Percentiles rank a stretch among this genome's conserved stretches.
Evolutionary conservation across 2,113 vertebrate species (phyloP).

Genomic region (Elanus axillaris): DNA sequence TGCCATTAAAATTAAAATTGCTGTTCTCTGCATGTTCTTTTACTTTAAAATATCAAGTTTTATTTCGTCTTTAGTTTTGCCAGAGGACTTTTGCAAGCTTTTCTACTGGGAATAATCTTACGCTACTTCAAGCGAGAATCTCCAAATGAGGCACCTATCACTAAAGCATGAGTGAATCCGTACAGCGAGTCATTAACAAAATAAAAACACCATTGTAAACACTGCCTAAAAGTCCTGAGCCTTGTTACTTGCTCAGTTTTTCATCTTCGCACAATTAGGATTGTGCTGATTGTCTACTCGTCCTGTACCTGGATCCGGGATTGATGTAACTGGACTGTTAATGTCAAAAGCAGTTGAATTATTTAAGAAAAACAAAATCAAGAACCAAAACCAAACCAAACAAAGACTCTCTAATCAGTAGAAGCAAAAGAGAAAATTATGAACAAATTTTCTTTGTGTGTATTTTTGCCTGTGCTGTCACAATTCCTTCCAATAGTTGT

Average conservation of each 20-base stretch:
- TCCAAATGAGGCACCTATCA: not conserved
- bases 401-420: not conserved
- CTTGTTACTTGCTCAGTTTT: not conserved
- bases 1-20: not conserved
- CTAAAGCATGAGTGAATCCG: not conserved
- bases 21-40: not conserved
- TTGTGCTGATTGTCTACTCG: not conserved
- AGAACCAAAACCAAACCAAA: not conserved
- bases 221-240: not conserved
- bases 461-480: not conserved
- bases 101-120: not conserved
- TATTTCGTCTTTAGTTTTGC: not conserved
- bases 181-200: not conserved
- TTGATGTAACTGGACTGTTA: not conserved
- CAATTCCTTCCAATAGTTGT: not conserved
- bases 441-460: not conserved
- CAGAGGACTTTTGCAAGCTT: not conserved
- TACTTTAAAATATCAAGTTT: not conserved
- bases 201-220: constrained; percentile 15
- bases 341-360: not conserved
- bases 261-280: not conserved
- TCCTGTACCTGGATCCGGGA: not conserved
- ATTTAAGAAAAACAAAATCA: not conserved
- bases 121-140: not conserved
- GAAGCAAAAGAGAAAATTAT: not conserved